Evolutionary conservation across 2,888 invertebrate species (phyloP).

Genomic region (Euzetes globulus): DNA sequence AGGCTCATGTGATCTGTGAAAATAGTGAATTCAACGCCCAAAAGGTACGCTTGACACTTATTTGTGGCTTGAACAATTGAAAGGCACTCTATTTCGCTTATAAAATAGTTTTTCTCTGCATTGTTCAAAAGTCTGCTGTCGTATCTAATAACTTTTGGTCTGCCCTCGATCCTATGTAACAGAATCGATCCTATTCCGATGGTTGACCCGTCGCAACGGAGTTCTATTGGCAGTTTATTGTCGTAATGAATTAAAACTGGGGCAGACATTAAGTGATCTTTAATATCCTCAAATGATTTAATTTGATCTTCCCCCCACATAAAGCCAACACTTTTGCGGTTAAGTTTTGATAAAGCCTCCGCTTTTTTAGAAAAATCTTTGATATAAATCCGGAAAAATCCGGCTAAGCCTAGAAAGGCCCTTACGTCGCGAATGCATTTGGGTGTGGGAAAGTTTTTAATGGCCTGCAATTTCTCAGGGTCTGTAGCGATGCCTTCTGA

Average conservation of each 20-base stretch:
- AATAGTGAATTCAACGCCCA: conserved; percentile 14
- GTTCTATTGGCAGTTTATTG: background rate
- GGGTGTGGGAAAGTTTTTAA: background rate
- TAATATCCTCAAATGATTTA: background rate
- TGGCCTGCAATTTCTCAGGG: background rate
- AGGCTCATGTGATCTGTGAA: conserved; percentile 22
- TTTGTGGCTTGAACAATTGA: background rate
- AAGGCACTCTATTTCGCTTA: conserved; percentile 12
- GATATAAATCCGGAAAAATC: background rate
- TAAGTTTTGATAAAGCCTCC: background rate
- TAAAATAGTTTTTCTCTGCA: conserved; percentile 17
- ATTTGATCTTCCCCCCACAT: conserved; percentile 10
- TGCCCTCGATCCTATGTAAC: background rate
- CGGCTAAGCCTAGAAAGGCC: background rate
- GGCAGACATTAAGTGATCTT: background rate
- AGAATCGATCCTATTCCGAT: conserved; percentile 3
- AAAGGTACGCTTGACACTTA: background rate
- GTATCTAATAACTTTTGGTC: background rate
- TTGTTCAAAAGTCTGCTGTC: background rate
- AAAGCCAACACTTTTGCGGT: background rate
- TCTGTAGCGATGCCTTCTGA: background rate
- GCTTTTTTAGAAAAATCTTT: background rate
- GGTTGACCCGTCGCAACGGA: conserved; percentile 9
- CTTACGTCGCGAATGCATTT: background rate
- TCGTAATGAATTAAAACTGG: conserved; percentile 18